Evolutionary conservation across 2,888 invertebrate genomes (phyloP).

Genomic region (Macrophya alboannulata): DNA sequence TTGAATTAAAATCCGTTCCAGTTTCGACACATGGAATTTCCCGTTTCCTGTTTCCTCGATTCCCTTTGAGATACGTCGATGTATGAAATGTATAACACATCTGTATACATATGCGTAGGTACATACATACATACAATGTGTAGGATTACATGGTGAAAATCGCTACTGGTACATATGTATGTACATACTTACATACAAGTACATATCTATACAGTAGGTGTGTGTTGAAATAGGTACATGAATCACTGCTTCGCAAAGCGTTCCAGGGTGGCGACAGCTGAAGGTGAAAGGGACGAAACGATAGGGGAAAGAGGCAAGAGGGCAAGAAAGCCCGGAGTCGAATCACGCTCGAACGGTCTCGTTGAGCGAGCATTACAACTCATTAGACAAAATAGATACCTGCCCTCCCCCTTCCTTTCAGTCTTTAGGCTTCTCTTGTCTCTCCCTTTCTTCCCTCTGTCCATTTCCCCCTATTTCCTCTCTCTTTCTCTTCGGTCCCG

Average conservation of each 20-base stretch:
- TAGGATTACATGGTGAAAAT: not conserved
- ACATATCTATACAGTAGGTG: not conserved
- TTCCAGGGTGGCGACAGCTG: slow-evolving; percentile 10
- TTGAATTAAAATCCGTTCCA: not conserved
- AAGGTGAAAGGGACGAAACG: slow-evolving; percentile 34
- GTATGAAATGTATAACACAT: not conserved
- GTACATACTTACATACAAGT: no score
- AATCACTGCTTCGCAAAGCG: slow-evolving; percentile 45
- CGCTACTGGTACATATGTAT: not conserved
- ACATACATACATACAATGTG: not conserved
- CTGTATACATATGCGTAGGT: no score
- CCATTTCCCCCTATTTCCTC: slow-evolving; percentile 36
- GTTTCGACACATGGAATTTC: not conserved
- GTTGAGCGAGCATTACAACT: slow-evolving; percentile 65
- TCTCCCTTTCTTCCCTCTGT: slow-evolving; percentile 40
- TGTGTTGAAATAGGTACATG: slow-evolving; percentile 8
- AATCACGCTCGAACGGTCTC: slow-evolving; percentile 63
- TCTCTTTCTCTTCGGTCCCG: not conserved
- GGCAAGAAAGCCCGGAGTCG: slow-evolving; percentile 58
- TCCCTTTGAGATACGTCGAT: slow-evolving; percentile 15
- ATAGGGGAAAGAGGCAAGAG: slow-evolving; percentile 27
- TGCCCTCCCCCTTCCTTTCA: slow-evolving; percentile 51
- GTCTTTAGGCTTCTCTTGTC: slow-evolving; percentile 51
- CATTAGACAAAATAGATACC: slow-evolving; percentile 67
- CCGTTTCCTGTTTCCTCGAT: slow-evolving; percentile 20